phyloP scores from a whole-genome alignment of 2,797 vertebrate genomes.

The Darevskia nairensis region DNA sequence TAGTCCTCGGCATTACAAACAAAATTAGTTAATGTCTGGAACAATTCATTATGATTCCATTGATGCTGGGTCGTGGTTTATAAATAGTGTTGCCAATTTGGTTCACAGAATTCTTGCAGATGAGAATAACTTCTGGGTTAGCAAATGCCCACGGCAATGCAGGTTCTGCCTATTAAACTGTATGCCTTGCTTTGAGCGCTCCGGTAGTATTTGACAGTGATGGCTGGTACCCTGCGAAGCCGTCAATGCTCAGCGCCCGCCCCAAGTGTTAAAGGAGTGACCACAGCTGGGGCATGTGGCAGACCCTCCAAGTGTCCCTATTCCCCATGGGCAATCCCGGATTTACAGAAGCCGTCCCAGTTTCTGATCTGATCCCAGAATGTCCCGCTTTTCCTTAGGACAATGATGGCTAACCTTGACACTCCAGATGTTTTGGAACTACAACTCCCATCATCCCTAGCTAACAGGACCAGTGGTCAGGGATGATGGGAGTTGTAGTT shows the following conservation, averaged over 20 bases:
- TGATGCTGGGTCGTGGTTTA: neutral
- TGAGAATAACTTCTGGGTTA: slow-evolving; percentile 18
- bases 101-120: neutral
- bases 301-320: too few species aligned
- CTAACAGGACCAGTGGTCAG: too few species aligned
- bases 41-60: neutral
- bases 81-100: neutral
- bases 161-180: slow-evolving; percentile 24
- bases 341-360: too few species aligned
- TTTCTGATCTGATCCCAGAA: too few species aligned
- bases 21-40: slow-evolving; percentile 1
- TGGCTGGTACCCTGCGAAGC: slow-evolving; percentile 2
- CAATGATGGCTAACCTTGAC: too few species aligned
- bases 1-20: neutral
- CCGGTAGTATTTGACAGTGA: neutral
- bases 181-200: neutral
- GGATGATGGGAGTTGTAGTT: too few species aligned
- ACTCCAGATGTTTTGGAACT: too few species aligned
- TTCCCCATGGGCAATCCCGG: too few species aligned
- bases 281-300: too few species aligned
- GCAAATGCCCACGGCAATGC: neutral
- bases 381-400: too few species aligned
- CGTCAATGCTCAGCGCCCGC: neutral
- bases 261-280: neutral
- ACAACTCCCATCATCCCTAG: too few species aligned